phyloP scores from a whole-genome alignment of 1,140 invertebrate genomes.

The Centruroides vittatus region DNA sequence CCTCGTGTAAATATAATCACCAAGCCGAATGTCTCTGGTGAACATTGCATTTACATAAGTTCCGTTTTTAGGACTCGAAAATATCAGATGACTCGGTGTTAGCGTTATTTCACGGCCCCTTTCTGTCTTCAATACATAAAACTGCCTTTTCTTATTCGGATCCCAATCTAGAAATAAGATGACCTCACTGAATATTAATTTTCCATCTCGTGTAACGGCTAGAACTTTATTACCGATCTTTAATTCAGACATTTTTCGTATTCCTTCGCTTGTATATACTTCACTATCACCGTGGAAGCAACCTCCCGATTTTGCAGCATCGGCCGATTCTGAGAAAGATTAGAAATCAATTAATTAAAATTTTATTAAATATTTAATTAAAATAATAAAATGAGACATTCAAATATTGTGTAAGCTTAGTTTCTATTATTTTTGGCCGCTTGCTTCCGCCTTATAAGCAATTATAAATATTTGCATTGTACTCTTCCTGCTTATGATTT shows the following conservation, averaged over 20 bases:
- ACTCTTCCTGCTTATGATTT: too few species aligned
- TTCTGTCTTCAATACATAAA: conserved; percentile 46
- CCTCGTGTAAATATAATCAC: conserved; percentile 8
- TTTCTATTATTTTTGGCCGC: too few species aligned
- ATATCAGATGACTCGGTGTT: conserved; percentile 71
- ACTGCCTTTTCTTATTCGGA: conserved; percentile 26
- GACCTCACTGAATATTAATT: conserved; percentile 66
- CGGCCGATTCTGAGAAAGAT: conserved; percentile 74
- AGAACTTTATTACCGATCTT: conserved; percentile 61
- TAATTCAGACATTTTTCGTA: conserved; percentile 44
- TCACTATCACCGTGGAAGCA: conserved; percentile 55
- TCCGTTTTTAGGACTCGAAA: conserved; percentile 4
- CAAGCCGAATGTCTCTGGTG: conserved; percentile 39
- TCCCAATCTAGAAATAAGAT: conserved; percentile 76
- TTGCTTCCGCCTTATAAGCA: too few species aligned
- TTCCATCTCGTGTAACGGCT: conserved; percentile 47
- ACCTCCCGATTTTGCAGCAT: conserved; percentile 48
- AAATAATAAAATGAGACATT: too few species aligned
- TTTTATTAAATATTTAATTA: background rate
- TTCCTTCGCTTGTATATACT: conserved; percentile 43
- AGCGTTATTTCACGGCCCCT: conserved; percentile 53
- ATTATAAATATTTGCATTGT: too few species aligned
- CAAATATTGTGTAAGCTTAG: too few species aligned
- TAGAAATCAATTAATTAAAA: background rate
- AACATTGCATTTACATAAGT: conserved; percentile 31